Base-by-base conservation (phyloP, 2,113 vertebrate genomes). In the Rhegmatorhina hoffmannsi region DNA sequence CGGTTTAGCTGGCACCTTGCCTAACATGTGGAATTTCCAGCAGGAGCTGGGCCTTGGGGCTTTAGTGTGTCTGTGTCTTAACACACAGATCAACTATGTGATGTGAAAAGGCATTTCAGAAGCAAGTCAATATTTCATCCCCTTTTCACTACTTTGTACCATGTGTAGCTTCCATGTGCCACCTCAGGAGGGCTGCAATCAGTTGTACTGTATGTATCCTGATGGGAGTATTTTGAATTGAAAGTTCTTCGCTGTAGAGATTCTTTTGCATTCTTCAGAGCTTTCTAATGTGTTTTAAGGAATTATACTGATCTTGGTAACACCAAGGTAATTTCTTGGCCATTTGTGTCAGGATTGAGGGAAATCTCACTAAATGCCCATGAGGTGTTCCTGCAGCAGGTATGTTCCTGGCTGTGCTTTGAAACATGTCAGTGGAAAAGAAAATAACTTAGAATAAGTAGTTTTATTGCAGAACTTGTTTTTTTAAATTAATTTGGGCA, bases 361-460 rank as follows among this genome's bases (percentile, higher is more conserved):
- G 33, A 92, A 72, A 81, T 81, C 15, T 76, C 67, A 44, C 36
- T 73, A 78, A 86, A 69, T 80, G 36, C 56, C 64, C 49, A 72
- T 66, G 55, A 82, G 74, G 34, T 91, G 50, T 64, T 91, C 29
- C 28, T 77, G 38, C 50, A 64, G 66, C 46, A 87, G 60, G 11
- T 67, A 43, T 87, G n/a, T 36, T 93, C 3, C 69, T 55, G 66
- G 53, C 44, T 88, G 50, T 77, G 31, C 60, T 94, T 90, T 93
- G 47, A 50, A 83, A 36, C 11, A 13, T 44, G 26, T 66, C 77
- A 62, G 7, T 91, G 69, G 53, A 77, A 91, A 91, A 64, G 47
- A 91, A 96, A 94, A 84, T 91, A 29, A 29, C 69, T 90, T 91
- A 80, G 43, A 94, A 73, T 90, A 89, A 94, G 56, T 82, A 40